Base-by-base conservation (phyloP, 2,113 vertebrate species). In the Junco hyemalis region DNA sequence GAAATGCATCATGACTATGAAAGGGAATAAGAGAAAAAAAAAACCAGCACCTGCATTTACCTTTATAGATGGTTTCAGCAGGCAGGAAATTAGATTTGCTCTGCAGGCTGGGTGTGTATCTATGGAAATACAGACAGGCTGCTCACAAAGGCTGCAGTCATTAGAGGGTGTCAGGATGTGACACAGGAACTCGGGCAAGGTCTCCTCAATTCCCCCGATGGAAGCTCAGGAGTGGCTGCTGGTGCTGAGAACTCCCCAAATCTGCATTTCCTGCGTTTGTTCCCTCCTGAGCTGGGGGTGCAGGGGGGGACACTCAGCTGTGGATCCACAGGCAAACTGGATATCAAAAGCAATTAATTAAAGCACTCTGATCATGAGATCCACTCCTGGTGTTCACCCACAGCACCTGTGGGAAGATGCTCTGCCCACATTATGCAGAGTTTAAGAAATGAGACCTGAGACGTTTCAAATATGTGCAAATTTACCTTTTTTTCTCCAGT, bases 1-100 rank as follows among this genome's bases (percentile, higher is more conserved):
- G 54, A 97, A 96, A 97, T 92, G 81, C 94, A 96, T 97, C 93
- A 96, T 92, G 96, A 96, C 40, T 51, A 79, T 44, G 87, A 97
- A 91, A 86, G 42, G 48, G 45, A 91, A 92, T 50, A 66, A 83
- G 76, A 51, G 54, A 15, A 33, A 74, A 50, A 47, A 35, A 56
- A 56, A 36, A 8, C 0, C 13, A 79, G 88, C 59, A 69, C 60
- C n/a, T 10, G 14, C 51, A 42, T 79, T 88, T 40, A 29, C 81
- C 57, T 78, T 92, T 76, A 95, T 44, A 85, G 92, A 82, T 59
- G 36, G 73, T 88, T 82, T 93, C 57, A 68, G 91, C 33, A 95
- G 24, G 79, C 93, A 92, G 94, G 94, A 97, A 97, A 96, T 95
- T 88, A 96, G 88, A 96, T 26, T 73, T 91, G 88, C 71, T 95